Evolutionary conservation across 1,140 invertebrate genomes (phyloP).

Genomic region (Bombus sylvicola): DNA sequence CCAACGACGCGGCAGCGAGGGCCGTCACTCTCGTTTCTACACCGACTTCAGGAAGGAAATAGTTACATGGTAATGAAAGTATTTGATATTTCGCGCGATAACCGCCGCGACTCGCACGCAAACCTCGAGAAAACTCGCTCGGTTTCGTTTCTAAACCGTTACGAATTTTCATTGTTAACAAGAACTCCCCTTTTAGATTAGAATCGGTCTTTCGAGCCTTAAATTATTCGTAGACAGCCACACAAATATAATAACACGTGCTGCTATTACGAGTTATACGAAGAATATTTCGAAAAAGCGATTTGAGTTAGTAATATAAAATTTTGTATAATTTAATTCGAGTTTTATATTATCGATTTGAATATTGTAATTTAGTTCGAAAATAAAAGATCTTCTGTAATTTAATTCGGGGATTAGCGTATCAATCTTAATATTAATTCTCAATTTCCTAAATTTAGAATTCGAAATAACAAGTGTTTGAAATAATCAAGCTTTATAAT

Average conservation of each 20-base stretch:
- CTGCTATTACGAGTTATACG: no score
- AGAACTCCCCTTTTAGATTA: neutral
- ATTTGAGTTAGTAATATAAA: neutral
- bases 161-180: neutral
- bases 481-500: neutral
- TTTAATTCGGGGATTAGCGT: no score
- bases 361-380: neutral
- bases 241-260: neutral
- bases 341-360: neutral
- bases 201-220: neutral
- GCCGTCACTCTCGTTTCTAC: conserved; percentile 23
- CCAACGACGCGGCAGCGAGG: neutral
- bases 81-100: conserved; percentile 33
- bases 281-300: neutral
- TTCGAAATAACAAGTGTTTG: neutral
- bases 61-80: conserved; percentile 40
- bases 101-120: neutral
- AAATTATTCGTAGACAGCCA: neutral
- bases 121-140: conserved; percentile 1
- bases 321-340: neutral
- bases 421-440: no score
- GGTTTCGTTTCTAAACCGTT: neutral
- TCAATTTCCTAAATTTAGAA: neutral
- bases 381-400: neutral
- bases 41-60: conserved; percentile 28